phyloP scores from a whole-genome alignment of 2,797 vertebrate genomes.

The Iguana delicatissima region DNA sequence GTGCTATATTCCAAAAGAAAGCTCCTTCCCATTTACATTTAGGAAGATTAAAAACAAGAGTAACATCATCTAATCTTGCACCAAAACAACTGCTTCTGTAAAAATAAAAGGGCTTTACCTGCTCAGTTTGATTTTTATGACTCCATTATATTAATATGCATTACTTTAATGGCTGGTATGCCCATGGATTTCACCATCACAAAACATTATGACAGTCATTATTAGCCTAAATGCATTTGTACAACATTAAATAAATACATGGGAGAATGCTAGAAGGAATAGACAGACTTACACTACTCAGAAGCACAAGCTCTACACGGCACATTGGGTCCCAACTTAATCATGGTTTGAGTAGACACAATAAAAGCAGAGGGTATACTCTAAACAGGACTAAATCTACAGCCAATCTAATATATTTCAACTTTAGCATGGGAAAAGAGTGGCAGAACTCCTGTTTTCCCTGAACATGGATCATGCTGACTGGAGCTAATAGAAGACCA shows the following conservation, averaged over 20 bases:
- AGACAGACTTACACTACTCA: neutral
- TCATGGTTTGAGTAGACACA: neutral
- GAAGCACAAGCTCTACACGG: neutral
- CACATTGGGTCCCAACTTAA: neutral
- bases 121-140: constrained; percentile 6
- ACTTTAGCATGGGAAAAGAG: neutral
- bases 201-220: neutral
- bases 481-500: no score
- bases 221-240: neutral
- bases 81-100: neutral
- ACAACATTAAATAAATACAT: neutral
- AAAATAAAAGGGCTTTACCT: neutral
- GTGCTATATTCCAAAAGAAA: neutral
- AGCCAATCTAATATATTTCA: neutral
- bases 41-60: neutral
- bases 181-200: neutral
- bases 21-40: neutral
- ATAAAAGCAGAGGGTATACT: no score
- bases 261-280: neutral
- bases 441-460: neutral
- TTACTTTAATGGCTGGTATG: neutral
- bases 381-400: neutral
- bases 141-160: neutral
- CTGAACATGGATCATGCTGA: neutral
- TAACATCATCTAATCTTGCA: neutral